phyloP scores from a whole-genome alignment of 2,113 vertebrate genomes.

The Myotis lucifugus region DNA sequence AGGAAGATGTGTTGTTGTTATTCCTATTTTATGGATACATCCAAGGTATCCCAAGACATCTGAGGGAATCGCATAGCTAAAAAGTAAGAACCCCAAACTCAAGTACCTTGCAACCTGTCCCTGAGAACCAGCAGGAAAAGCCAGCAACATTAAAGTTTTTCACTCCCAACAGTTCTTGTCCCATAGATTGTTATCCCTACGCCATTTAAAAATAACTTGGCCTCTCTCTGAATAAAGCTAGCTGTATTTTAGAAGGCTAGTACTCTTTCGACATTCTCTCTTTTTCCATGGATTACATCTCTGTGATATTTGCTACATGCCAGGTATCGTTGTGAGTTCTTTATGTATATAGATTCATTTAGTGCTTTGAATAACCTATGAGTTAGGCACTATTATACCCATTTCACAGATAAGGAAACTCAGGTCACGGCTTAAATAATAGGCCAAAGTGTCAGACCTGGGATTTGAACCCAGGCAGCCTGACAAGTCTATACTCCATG shows the following conservation, averaged over 20 bases:
- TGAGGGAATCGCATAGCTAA: neutral
- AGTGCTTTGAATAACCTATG: neutral
- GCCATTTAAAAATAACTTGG: neutral
- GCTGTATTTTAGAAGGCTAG: neutral
- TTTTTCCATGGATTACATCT: neutral
- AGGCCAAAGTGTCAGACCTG: neutral
- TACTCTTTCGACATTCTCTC: neutral
- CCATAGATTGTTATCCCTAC: neutral
- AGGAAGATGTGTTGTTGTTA: neutral
- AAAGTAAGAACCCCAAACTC: neutral
- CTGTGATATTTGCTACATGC: neutral
- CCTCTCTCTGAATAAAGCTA: neutral
- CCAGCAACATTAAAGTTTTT: neutral
- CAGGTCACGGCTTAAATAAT: neutral
- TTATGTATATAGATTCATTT: neutral
- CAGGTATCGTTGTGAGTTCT: neutral
- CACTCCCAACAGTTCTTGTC: neutral
- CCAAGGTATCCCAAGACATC: neutral
- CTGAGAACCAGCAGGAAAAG: neutral
- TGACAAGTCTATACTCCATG: neutral
- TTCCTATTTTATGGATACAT: neutral
- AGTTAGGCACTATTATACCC: neutral
- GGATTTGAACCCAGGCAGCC: neutral
- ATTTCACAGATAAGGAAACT: slow-evolving; percentile 12
- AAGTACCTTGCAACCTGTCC: neutral